phyloP scores from a whole-genome alignment of 2,113 vertebrate genomes.

The Dascyllus trimaculatus region DNA sequence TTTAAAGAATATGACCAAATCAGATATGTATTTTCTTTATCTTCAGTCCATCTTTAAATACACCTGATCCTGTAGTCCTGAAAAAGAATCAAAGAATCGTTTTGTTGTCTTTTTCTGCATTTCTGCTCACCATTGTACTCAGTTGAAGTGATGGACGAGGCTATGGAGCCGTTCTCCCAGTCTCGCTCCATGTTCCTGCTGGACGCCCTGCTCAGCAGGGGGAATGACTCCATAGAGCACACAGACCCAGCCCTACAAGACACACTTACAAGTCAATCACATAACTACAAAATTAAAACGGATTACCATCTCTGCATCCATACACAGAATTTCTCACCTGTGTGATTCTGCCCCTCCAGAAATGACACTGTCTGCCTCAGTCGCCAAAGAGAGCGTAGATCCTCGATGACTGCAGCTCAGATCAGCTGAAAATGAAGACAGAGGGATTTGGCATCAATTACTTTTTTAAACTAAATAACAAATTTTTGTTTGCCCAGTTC shows the following conservation, averaged over 20 bases:
- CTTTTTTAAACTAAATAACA: background rate
- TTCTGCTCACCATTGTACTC: conserved; percentile 91
- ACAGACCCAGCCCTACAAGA: conserved; percentile 90
- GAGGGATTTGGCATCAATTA: background rate
- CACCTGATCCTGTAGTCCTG: too few species aligned
- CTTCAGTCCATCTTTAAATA: too few species aligned
- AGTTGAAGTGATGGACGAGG: conserved; percentile 93
- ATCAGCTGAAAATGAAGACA: conserved; percentile 84
- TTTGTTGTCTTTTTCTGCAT: background rate
- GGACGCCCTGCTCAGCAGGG: conserved; percentile 90
- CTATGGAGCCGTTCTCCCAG: conserved; percentile 95
- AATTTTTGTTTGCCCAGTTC: background rate
- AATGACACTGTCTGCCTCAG: conserved; percentile 91
- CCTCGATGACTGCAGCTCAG: conserved; percentile 91
- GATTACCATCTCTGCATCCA: background rate
- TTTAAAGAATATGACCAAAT: too few species aligned
- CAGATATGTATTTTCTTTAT: too few species aligned
- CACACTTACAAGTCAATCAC: background rate
- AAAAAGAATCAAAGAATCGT: background rate
- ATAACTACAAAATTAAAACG: background rate
- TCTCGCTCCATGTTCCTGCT: conserved; percentile 95
- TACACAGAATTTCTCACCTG: conserved; percentile 80
- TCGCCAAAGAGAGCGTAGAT: conserved; percentile 95
- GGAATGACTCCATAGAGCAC: conserved; percentile 93
- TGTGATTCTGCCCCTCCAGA: conserved; percentile 90